These are phyloP conservation scores for Nanger granti DNA, from an alignment of 2,113 vertebrate species.

Conservation along the genomic window DNA sequence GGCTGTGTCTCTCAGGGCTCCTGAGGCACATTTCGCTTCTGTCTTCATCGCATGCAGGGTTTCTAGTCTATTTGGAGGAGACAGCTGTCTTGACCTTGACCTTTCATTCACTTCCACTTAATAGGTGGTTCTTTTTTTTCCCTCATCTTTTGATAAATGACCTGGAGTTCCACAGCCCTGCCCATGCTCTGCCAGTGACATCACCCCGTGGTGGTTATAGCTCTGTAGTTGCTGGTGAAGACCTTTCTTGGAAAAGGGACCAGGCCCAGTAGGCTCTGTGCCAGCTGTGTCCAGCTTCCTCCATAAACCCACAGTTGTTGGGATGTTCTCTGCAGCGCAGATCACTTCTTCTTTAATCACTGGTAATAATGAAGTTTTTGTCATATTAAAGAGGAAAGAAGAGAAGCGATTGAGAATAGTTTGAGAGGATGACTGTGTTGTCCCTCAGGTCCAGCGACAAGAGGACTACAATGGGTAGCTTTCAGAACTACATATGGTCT, in stretches of 20 bases:
- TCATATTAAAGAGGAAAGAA: conserved; percentile 62
- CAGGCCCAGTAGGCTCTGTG: background rate
- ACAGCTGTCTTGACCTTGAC: background rate
- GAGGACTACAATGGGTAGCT: conserved; percentile 81
- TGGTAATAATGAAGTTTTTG: conserved; percentile 75
- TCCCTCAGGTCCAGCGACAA: conserved; percentile 81
- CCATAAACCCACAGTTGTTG: conserved; percentile 57
- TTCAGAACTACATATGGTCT: conserved; percentile 86
- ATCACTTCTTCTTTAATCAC: conserved; percentile 68
- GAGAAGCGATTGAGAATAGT: conserved; percentile 73
- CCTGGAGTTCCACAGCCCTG: background rate
- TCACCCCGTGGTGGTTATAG: background rate
- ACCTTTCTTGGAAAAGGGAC: conserved; percentile 16
- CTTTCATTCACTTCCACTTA: background rate
- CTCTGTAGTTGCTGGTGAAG: background rate
- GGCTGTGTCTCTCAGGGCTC: background rate
- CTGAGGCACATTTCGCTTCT: background rate
- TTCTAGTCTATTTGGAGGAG: background rate
- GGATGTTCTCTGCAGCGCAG: conserved; percentile 59
- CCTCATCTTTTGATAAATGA: background rate
- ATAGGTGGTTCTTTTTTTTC: background rate
- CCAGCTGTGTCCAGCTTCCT: conserved; percentile 6
- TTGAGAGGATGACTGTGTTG: conserved; percentile 77
- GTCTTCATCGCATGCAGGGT: background rate
- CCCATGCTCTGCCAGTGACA: background rate